Evolutionary conservation across 2,888 invertebrate species (phyloP).

Genomic region (Tolmerus cingulatus): DNA sequence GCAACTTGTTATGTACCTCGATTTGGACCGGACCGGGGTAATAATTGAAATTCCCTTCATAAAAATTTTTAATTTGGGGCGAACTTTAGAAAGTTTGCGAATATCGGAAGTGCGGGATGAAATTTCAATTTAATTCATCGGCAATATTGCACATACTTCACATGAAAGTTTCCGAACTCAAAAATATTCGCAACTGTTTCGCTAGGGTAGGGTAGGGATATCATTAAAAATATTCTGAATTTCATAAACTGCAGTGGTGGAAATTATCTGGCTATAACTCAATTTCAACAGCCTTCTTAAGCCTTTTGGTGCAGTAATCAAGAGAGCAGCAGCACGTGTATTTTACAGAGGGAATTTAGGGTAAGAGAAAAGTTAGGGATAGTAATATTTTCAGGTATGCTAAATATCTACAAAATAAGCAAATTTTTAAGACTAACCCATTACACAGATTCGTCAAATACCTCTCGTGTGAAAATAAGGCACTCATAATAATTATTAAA

Average conservation of each 20-base stretch:
- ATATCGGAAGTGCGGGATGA: neutral
- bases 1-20: neutral
- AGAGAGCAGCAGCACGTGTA: too few species aligned
- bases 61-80: neutral
- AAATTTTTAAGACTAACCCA: too few species aligned
- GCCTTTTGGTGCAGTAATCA: too few species aligned
- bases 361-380: too few species aligned
- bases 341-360: too few species aligned
- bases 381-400: too few species aligned
- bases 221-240: neutral
- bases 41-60: neutral
- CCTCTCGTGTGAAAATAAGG: too few species aligned
- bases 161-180: neutral
- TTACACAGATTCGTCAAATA: too few species aligned
- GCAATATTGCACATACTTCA: neutral
- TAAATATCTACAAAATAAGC: too few species aligned
- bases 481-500: too few species aligned
- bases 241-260: neutral
- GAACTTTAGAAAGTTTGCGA: neutral
- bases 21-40: neutral
- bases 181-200: neutral
- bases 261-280: neutral
- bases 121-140: neutral
- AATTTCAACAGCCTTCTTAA: neutral
- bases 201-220: neutral